A percentile compares a stretch with the other conserved stretches of the same genome.
Evolutionary conservation across 2,888 invertebrate species (phyloP).

Genomic region (Iselma pallidipennis): DNA sequence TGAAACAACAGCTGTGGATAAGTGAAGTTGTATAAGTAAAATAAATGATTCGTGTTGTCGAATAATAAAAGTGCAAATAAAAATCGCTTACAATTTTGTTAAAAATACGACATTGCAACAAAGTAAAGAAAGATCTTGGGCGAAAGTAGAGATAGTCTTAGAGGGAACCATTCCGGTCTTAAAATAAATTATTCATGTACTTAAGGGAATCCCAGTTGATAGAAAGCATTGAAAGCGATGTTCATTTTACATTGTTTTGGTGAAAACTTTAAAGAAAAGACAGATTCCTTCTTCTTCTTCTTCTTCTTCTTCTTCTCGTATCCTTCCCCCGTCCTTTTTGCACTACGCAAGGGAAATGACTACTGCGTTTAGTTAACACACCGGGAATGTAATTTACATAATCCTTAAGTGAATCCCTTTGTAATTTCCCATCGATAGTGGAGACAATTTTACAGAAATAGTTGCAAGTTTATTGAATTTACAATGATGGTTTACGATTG

Average conservation of each 20-base stretch:
- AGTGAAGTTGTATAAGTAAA: no score
- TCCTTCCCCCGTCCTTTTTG: no score
- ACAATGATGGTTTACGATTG: no score
- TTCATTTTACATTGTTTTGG: constrained; percentile 26
- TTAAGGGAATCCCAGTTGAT: constrained; percentile 22
- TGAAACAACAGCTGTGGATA: no score
- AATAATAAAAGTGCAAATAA: background rate
- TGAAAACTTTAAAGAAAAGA: constrained; percentile 25
- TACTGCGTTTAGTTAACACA: constrained; percentile 19
- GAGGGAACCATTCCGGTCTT: constrained; percentile 8
- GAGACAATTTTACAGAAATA: background rate
- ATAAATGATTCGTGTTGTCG: background rate
- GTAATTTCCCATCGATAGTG: background rate
- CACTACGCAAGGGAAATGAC: background rate
- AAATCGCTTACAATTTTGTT: no score
- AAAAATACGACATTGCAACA: no score
- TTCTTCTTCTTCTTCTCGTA: constrained; percentile 10
- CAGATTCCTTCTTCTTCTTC: constrained; percentile 13
- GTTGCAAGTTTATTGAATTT: background rate
- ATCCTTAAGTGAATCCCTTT: constrained; percentile 16
- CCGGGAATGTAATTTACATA: constrained; percentile 17
- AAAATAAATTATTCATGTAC: constrained; percentile 29
- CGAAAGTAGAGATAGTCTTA: background rate
- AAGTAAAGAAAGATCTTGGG: no score
- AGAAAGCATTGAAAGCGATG: constrained; percentile 17